phyloP scores from a whole-genome alignment of 2,888 invertebrate genomes.

The Orthosia gracilis region DNA sequence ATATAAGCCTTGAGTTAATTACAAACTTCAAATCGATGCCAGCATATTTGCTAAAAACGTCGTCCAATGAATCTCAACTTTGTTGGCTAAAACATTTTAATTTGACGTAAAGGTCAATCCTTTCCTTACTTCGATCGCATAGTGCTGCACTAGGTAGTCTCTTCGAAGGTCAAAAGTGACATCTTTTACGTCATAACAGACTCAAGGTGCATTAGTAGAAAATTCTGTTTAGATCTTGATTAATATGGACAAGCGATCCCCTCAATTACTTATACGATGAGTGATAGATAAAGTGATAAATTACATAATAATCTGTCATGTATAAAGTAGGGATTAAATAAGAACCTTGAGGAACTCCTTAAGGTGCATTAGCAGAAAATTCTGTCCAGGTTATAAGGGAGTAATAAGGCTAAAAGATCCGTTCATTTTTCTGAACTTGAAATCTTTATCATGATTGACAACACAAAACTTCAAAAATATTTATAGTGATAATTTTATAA shows the following conservation, averaged over 20 bases:
- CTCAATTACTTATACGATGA: too few species aligned
- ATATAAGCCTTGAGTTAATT: background rate
- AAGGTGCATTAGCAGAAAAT: background rate
- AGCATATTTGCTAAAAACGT: background rate
- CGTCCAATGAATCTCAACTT: background rate
- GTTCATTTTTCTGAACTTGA: background rate
- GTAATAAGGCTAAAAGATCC: background rate
- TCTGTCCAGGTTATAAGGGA: background rate
- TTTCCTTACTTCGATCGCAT: background rate
- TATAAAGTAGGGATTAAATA: too few species aligned
- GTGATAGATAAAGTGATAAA: background rate
- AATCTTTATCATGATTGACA: too few species aligned
- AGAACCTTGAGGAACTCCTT: background rate
- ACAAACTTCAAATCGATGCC: background rate
- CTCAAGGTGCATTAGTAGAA: background rate
- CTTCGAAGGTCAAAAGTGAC: background rate
- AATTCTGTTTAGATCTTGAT: background rate
- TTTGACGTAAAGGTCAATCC: background rate
- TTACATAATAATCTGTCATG: too few species aligned
- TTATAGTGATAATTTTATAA: too few species aligned
- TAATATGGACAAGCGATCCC: background rate
- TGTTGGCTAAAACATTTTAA: background rate
- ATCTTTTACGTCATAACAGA: background rate
- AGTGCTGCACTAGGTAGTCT: background rate
- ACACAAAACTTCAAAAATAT: too few species aligned